Evolutionary conservation across 2,113 vertebrate species (phyloP).

Genomic region (Actenoides lindsayi): DNA sequence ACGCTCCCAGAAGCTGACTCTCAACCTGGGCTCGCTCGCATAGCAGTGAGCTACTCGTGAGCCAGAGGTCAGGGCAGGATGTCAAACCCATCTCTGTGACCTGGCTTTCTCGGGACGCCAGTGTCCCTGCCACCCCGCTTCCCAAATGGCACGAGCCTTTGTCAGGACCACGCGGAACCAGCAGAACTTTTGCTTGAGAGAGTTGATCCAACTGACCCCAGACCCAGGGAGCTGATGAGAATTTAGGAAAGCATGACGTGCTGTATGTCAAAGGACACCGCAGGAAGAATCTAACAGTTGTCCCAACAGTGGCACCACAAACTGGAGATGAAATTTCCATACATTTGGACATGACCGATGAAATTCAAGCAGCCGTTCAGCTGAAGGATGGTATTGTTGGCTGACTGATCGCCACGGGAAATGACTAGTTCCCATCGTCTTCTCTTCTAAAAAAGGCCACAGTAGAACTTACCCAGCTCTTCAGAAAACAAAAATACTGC

Average conservation of each 20-base stretch:
- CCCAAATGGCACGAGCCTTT: not conserved
- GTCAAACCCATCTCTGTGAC: not conserved
- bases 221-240: not conserved
- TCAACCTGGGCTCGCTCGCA: fast-evolving
- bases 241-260: not conserved
- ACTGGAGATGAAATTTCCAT: not conserved
- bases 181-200: not conserved
- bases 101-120: not conserved
- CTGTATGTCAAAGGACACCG: not conserved
- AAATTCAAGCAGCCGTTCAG: not conserved
- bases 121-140: not conserved
- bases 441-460: not conserved
- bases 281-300: not conserved
- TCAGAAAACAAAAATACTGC: not conserved
- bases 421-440: not conserved
- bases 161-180: not conserved
- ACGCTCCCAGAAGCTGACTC: not conserved
- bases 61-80: not conserved
- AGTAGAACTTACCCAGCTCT: not conserved
- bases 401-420: not conserved
- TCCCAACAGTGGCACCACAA: not conserved
- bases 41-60: not conserved
- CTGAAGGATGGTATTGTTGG: not conserved
- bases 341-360: not conserved
- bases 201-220: not conserved